phyloP scores from a whole-genome alignment of 2,113 vertebrate species.

The Megalops atlanticus region DNA sequence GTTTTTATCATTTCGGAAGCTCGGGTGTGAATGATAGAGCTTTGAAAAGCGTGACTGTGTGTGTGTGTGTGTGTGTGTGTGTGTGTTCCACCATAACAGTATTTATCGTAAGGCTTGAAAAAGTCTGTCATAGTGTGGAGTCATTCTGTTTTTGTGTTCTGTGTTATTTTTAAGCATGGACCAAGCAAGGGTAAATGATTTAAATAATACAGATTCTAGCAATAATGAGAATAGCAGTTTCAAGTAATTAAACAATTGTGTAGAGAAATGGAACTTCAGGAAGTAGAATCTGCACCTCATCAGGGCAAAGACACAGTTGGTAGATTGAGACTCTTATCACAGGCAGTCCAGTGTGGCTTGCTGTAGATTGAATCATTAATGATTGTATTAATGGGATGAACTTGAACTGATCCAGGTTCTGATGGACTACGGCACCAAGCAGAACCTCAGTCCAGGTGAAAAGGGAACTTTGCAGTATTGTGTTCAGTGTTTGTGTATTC shows the following conservation, averaged over 20 bases:
- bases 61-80: background rate
- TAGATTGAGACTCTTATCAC: background rate
- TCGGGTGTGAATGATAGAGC: background rate
- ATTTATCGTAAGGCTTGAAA: conserved; percentile 31
- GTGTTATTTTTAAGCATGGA: conserved; percentile 50
- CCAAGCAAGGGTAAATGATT: conserved; percentile 46
- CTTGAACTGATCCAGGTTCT: conserved; percentile 43
- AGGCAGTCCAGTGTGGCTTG: background rate
- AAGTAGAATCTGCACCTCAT: background rate
- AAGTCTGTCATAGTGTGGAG: conserved; percentile 38
- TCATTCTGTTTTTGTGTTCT: conserved; percentile 44
- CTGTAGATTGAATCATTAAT: background rate
- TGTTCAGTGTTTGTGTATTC: conserved; percentile 34
- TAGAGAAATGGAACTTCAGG: background rate
- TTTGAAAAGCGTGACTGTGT: background rate
- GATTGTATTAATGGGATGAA: conserved; percentile 43
- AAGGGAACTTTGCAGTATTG: conserved; percentile 58
- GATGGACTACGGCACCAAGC: conserved; percentile 63
- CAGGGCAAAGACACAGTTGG: background rate
- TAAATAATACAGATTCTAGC: conserved; percentile 48
- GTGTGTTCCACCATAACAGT: conserved; percentile 13
- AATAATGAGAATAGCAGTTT: conserved; percentile 51
- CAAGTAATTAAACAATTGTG: conserved; percentile 3
- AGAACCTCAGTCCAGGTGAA: conserved; percentile 33
- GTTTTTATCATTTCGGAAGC: background rate